phyloP scores from a whole-genome alignment of 2,888 invertebrate genomes.

The Agonum fuliginosum region DNA sequence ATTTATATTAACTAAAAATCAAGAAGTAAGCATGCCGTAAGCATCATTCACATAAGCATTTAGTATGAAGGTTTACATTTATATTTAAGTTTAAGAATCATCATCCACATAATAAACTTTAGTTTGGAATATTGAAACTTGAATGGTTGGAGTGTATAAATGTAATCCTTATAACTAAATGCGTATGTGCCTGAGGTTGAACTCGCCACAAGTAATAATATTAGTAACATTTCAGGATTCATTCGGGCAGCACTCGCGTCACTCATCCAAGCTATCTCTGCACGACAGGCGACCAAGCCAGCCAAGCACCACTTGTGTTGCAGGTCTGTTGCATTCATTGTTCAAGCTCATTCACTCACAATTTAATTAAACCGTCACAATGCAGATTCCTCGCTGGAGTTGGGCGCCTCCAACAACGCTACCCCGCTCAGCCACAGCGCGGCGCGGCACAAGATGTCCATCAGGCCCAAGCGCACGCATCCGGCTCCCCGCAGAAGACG shows the following conservation, averaged over 20 bases:
- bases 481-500: constrained; percentile 82
- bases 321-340: too few species aligned
- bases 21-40: too few species aligned
- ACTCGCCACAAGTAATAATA: too few species aligned
- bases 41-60: constrained; percentile 57
- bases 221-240: constrained; percentile 72
- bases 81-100: background rate
- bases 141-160: too few species aligned
- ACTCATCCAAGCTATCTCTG: constrained; percentile 68
- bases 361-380: background rate
- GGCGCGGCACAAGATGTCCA: constrained; percentile 87
- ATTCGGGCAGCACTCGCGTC: constrained; percentile 71
- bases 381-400: constrained; percentile 70
- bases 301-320: constrained; percentile 51
- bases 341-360: too few species aligned
- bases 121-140: too few species aligned
- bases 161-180: too few species aligned
- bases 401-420: constrained; percentile 74
- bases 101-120: too few species aligned
- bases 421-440: constrained; percentile 86
- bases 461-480: constrained; percentile 84
- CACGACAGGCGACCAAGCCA: constrained; percentile 53
- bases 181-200: too few species aligned
- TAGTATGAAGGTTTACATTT: too few species aligned
- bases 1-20: too few species aligned